A percentile compares a stretch with the other conserved stretches of the same genome.
These are phyloP conservation scores for Verasper variegatus DNA, from an alignment of 2,113 vertebrate genomes.

Conservation along the genomic window DNA sequence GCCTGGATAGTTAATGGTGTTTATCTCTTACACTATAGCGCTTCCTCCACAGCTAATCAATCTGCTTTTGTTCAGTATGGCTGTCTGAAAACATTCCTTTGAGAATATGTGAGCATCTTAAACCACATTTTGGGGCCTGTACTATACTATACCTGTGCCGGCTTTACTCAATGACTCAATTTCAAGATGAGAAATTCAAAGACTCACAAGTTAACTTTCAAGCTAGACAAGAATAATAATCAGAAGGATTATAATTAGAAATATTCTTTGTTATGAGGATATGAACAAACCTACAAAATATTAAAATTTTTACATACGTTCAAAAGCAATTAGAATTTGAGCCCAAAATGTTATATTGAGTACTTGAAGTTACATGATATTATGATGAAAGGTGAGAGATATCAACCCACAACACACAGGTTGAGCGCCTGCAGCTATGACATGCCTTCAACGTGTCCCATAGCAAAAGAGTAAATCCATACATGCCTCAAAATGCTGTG, in stretches of 20 bases:
- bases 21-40: background rate
- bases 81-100: background rate
- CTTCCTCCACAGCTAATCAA: constrained; percentile 13
- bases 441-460: too few species aligned
- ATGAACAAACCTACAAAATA: background rate
- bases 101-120: background rate
- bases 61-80: background rate
- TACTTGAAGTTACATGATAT: too few species aligned
- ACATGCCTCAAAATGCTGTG: background rate
- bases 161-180: background rate
- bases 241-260: too few species aligned
- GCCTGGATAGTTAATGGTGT: constrained; percentile 17
- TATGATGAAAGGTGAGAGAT: background rate
- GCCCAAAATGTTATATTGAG: too few species aligned
- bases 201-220: too few species aligned
- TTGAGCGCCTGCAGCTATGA: too few species aligned
- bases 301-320: too few species aligned
- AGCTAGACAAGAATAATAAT: too few species aligned
- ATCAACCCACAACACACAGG: background rate
- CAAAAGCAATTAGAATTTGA: too few species aligned
- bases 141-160: too few species aligned
- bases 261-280: background rate
- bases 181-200: background rate
- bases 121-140: background rate
- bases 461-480: background rate